phyloP scores from a whole-genome alignment of 1,140 invertebrate genomes.

The Drosophila insularis region DNA sequence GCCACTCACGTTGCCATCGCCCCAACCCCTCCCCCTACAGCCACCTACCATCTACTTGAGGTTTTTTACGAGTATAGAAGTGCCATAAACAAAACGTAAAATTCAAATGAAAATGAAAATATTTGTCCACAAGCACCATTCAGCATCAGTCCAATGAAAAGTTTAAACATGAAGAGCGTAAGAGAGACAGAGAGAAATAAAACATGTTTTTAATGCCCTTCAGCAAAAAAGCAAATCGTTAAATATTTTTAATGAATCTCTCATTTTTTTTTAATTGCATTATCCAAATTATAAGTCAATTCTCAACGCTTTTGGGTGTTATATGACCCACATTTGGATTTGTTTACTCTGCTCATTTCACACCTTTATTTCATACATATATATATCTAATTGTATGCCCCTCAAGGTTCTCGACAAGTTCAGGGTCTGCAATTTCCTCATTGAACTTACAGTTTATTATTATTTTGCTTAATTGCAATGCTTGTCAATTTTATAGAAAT shows the following conservation, averaged over 20 bases:
- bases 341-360: constrained; percentile 34
- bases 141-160: constrained; percentile 1
- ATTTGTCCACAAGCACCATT: constrained; percentile 69
- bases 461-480: constrained; percentile 8
- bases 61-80: constrained; percentile 49
- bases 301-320: constrained; percentile 45
- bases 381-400: constrained; percentile 17
- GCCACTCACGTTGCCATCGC: constrained; percentile 32
- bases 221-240: background rate
- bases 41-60: background rate
- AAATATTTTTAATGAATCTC: constrained; percentile 35
- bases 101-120: constrained; percentile 40
- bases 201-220: constrained; percentile 12
- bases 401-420: constrained; percentile 44
- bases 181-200: constrained; percentile 8
- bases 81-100: constrained; percentile 33
- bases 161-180: background rate
- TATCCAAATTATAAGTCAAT: constrained; percentile 25
- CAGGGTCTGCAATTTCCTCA: constrained; percentile 30
- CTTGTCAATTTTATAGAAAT: background rate
- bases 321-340: constrained; percentile 56
- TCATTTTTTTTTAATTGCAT: constrained; percentile 33
- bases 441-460: constrained; percentile 1
- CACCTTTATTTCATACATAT: constrained; percentile 31
- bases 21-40: background rate